Evolutionary conservation across 2,113 vertebrate species (phyloP).

Genomic region (Cepphus grylle): DNA sequence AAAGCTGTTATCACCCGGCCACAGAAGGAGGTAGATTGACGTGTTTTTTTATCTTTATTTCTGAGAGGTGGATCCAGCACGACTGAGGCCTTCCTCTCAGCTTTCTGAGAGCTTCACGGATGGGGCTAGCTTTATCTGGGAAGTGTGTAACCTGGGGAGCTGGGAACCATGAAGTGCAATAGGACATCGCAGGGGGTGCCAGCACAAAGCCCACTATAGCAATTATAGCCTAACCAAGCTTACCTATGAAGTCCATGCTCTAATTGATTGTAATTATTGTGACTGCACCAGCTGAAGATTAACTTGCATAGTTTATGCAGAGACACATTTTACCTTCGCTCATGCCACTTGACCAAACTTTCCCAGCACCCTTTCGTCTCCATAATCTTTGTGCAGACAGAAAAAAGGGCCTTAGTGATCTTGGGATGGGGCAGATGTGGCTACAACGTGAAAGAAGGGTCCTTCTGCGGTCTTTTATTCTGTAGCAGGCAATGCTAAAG

Average conservation of each 20-base stretch:
- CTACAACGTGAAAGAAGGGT: not conserved
- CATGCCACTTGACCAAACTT: rapidly evolving
- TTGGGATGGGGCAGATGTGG: not conserved
- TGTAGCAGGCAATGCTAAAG: not conserved
- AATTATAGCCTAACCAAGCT: not conserved
- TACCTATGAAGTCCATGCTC: not conserved
- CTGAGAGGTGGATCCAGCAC: not conserved
- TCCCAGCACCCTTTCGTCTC: not conserved
- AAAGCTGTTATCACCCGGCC: constrained; percentile 66
- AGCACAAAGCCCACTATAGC: not conserved
- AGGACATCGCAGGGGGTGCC: not conserved
- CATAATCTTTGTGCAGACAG: not conserved
- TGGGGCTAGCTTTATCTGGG: too few relatives aligned
- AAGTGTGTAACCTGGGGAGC: not conserved
- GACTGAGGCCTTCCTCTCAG: not conserved
- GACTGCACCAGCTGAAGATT: not conserved
- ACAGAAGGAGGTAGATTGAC: constrained; percentile 59
- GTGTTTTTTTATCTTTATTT: not conserved
- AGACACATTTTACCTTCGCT: not conserved
- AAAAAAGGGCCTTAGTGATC: not conserved
- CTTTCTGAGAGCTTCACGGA: not conserved
- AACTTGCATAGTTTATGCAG: not conserved
- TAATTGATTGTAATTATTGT: not conserved
- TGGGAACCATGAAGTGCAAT: too few relatives aligned
- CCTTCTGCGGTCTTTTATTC: not conserved